Conservation (phyloP, 2,888 invertebrate species). For the Pachliopta kotzebuea region DNA sequence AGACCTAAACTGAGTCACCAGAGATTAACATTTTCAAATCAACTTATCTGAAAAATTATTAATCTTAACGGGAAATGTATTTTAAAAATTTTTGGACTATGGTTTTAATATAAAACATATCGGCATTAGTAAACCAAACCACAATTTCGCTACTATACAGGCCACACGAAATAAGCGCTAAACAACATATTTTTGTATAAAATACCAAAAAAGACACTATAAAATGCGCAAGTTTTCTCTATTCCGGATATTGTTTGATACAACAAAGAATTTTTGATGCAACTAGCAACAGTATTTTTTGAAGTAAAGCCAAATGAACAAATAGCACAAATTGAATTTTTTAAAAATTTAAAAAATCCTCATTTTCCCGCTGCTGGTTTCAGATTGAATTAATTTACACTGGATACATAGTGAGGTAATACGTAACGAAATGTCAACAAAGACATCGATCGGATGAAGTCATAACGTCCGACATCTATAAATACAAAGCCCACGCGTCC, state of each 20-base stretch:
- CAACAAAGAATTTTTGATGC: neutral
- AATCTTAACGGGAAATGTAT: conserved; percentile 33
- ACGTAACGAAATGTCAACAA: conserved; percentile 47
- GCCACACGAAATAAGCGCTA: too few relatives aligned
- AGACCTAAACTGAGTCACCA: conserved; percentile 60
- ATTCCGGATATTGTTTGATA: too few relatives aligned
- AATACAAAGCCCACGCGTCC: conserved; percentile 64
- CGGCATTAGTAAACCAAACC: neutral
- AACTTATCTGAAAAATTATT: conserved; percentile 43
- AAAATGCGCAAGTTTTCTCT: too few relatives aligned
- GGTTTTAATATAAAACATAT: conserved; percentile 15
- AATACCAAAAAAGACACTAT: too few relatives aligned
- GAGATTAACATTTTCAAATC: conserved; percentile 46
- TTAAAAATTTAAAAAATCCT: too few relatives aligned
- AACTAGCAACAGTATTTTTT: neutral
- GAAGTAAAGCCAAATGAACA: too few relatives aligned
- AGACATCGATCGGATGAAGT: conserved; percentile 61
- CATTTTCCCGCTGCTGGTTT: neutral
- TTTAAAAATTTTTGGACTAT: too few relatives aligned
- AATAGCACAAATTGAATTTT: too few relatives aligned
- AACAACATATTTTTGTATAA: too few relatives aligned
- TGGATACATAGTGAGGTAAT: conserved; percentile 35
- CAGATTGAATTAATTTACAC: conserved; percentile 5
- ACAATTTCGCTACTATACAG: neutral
- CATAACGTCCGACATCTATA: conserved; percentile 65